Conservation (phyloP, 2,888 invertebrate species). For the Lasioglossum lativentre region DNA sequence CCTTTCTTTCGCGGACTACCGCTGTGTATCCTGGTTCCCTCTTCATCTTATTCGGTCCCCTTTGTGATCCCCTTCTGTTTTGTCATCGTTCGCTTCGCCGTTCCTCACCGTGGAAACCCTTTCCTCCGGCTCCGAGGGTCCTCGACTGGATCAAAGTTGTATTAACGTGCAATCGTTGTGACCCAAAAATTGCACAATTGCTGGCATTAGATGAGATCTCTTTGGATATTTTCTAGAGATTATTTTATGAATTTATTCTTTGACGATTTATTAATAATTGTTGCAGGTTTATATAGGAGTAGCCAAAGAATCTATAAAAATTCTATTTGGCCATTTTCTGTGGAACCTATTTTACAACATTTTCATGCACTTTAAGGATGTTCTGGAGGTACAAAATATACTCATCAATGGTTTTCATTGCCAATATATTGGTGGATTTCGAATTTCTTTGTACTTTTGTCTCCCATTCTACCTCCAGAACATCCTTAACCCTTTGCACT, state of each 20-base stretch:
- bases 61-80: constrained; percentile 24
- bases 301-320: too few relatives aligned
- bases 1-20: constrained; percentile 49
- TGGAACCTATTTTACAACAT: too few relatives aligned
- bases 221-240: background rate
- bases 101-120: background rate
- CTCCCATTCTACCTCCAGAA: too few relatives aligned
- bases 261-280: background rate
- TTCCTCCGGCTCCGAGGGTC: background rate
- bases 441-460: too few relatives aligned
- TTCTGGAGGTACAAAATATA: too few relatives aligned
- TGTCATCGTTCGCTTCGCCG: constrained; percentile 2
- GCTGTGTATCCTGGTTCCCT: constrained; percentile 49
- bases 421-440: too few relatives aligned
- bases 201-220: background rate
- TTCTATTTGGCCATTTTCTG: too few relatives aligned
- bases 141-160: background rate
- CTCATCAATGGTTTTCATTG: too few relatives aligned
- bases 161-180: background rate
- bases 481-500: too few relatives aligned
- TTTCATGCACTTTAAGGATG: too few relatives aligned
- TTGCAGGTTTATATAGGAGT: too few relatives aligned
- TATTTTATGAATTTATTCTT: background rate
- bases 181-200: background rate
- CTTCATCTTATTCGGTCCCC: constrained; percentile 35